Conservation (phyloP, 2,888 invertebrate genomes). For the Drosophila mayaguana region DNA sequence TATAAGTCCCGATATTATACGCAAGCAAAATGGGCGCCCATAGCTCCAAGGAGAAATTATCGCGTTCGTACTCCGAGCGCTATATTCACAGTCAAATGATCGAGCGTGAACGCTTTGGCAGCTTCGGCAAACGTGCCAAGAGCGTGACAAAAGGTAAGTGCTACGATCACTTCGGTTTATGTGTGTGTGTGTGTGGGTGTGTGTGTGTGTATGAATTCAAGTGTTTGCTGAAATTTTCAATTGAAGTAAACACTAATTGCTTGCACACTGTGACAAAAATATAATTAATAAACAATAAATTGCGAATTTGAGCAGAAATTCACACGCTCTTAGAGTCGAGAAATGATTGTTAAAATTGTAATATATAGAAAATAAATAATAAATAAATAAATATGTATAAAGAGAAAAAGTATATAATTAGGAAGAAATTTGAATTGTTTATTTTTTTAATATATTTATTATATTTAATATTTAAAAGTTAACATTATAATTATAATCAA, state of each 20-base stretch:
- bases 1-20: background rate
- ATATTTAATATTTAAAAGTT: too few relatives aligned
- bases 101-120: constrained; percentile 89
- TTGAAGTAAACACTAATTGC: background rate
- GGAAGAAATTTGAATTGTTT: too few relatives aligned
- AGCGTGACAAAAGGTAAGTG: constrained; percentile 78
- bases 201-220: background rate
- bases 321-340: constrained; percentile 5
- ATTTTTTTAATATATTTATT: too few relatives aligned
- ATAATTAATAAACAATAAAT: constrained; percentile 1
- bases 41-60: constrained; percentile 91
- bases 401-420: too few relatives aligned
- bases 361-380: background rate
- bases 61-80: constrained; percentile 88
- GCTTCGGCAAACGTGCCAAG: constrained; percentile 88
- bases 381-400: background rate
- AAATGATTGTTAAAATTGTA: background rate
- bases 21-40: constrained; percentile 88
- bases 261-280: background rate
- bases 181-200: too few relatives aligned
- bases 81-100: constrained; percentile 86
- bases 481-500: too few relatives aligned
- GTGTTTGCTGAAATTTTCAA: background rate
- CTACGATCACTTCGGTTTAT: constrained; percentile 1
- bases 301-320: background rate